Base-by-base conservation (phyloP, 2,797 vertebrate genomes). In the Diceros bicornis region DNA sequence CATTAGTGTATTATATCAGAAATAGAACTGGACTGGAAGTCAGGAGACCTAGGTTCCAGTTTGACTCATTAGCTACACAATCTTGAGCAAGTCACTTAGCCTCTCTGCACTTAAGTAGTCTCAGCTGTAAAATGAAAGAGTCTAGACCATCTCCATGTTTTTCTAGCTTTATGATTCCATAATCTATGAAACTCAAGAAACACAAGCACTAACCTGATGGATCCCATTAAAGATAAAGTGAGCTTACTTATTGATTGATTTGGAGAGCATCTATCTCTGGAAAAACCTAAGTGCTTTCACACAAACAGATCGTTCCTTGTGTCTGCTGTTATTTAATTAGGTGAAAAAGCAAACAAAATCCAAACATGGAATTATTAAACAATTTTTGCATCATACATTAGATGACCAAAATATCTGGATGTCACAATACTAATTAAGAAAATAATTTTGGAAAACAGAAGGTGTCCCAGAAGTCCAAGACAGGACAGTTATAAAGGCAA, bases 181-280 rank as follows among this genome's bases (percentile, higher is more conserved):
- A 64, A 96, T 64, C 55, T 75, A 89, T 41, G 62, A 96, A 95
- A 96, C 47, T 89, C 61, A 95, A 94, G 88, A 97, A 97, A 97
- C 29, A 25, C 41, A 92, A 78, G 78, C 79, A 93, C 84, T 93
- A 97, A 91, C 82, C 89, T 96, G 78, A 96, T 91, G 83, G 88
- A 86, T 87, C 50, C 69, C 55, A 89, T 84, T 97, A 96, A 96
- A 95, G 32, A 94, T 52, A 86, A 95, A 95, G 74, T 71, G 20
- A 95, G 27, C 59, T 86, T 88, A 83, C 0, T 16, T 41, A 93
- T 0, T 92, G 90, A 96, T 47, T 96, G 84, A 96, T 83, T 78
- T 94, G 62, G 61, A 96, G 61, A 96, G 29, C 25, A 93, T 84
- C 44, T 84, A 91, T 92, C 66, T 95, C 64, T 87, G n/a, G 69